A percentile compares a stretch with the other conserved stretches of the same genome.
These are phyloP conservation scores for Fundulus diaphanus DNA, from an alignment of 2,797 vertebrate genomes.

Conservation along the genomic window DNA sequence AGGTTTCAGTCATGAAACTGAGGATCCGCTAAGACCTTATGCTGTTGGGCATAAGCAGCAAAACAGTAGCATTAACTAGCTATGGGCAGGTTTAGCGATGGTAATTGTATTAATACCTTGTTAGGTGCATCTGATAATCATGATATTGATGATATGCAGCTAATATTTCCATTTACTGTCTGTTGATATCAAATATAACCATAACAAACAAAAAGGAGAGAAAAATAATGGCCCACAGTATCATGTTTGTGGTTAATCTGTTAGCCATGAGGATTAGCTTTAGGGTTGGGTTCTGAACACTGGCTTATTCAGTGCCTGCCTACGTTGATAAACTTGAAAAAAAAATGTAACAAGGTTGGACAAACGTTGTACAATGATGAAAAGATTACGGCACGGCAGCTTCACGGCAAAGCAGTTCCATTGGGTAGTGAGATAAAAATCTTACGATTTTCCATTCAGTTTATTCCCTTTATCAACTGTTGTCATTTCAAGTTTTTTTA, in stretches of 20 bases:
- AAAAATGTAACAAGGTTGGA: not conserved
- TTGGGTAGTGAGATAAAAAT: not conserved
- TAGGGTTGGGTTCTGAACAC: not conserved
- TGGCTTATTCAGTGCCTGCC: not conserved
- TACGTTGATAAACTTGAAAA: not conserved
- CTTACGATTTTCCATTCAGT: not conserved
- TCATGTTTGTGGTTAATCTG: not conserved
- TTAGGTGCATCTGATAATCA: too few species aligned
- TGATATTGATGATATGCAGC: too few species aligned
- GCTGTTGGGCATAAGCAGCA: not conserved
- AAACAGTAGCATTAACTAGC: not conserved
- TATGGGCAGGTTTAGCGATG: not conserved
- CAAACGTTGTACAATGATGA: not conserved
- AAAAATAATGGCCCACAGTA: not conserved
- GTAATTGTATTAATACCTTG: not conserved
- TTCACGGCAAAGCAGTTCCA: not conserved
- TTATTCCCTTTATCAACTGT: not conserved
- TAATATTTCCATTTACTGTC: not conserved
- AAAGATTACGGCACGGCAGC: not conserved
- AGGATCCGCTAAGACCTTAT: too few species aligned
- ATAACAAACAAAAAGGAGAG: not conserved
- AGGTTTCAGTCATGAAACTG: too few species aligned
- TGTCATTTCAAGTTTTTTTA: not conserved
- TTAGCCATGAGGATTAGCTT: not conserved
- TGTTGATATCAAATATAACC: not conserved